Conservation (phyloP, 2,113 vertebrate species). For the Salvator merianae region DNA sequence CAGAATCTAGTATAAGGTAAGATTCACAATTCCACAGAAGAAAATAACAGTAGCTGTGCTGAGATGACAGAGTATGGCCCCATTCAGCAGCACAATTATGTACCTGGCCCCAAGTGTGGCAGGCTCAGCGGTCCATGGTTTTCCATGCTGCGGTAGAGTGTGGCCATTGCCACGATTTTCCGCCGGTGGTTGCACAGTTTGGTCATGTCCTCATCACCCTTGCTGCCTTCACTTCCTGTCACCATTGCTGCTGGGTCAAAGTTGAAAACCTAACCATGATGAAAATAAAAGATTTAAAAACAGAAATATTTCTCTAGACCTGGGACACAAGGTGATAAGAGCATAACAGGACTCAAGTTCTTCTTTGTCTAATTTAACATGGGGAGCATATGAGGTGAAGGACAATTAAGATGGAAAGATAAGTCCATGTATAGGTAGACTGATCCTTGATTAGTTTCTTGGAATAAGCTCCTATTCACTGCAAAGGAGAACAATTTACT, state of each 20-base stretch:
- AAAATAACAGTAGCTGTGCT: too few species aligned
- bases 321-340: neutral
- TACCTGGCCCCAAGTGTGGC: slow-evolving; percentile 59
- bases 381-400: too few species aligned
- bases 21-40: neutral
- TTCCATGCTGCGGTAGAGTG: slow-evolving; percentile 90
- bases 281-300: neutral
- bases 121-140: slow-evolving; percentile 43
- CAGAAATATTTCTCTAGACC: neutral
- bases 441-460: neutral
- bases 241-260: slow-evolving; percentile 85
- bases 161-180: slow-evolving; percentile 94
- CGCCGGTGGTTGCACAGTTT: slow-evolving; percentile 93
- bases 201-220: slow-evolving; percentile 91
- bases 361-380: neutral
- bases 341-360: too few species aligned
- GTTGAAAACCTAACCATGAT: slow-evolving; percentile 84
- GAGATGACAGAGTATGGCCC: neutral
- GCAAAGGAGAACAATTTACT: too few species aligned
- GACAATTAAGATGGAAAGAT: too few species aligned
- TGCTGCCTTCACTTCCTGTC: slow-evolving; percentile 77
- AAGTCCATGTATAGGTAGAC: neutral
- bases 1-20: neutral
- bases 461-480: neutral
- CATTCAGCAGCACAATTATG: neutral